Base-by-base conservation (phyloP, 2,113 vertebrate species). In the Uria lomvia region DNA sequence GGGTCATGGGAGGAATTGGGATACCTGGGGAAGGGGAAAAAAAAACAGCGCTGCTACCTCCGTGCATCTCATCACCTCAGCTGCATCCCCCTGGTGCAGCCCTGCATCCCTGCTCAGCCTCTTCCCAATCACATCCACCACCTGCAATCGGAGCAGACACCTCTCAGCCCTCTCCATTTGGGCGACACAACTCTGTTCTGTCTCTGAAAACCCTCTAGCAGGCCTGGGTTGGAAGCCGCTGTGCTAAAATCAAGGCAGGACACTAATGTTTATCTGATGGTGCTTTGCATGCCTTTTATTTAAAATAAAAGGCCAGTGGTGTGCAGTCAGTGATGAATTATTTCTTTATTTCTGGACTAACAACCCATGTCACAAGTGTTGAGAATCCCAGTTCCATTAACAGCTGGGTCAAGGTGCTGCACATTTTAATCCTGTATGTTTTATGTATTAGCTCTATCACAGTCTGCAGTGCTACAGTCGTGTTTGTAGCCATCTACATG, bases 291-390 rank as follows among this genome's bases (percentile, higher is more conserved):
- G 40, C 4, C 15, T 67, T 95, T 89, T 52, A 89, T 78, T 94
- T 89, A 78, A 92, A 86, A 81, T 32, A 67, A 77, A 82, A 81
- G 38, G 22, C 18, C 40, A 68, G 43, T 43, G 43, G 43, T 65
- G 23, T 78, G 47, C 43, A 85, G 65, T 75, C 77, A 87, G 66
- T 82, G 77, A 68, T 43, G 9, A 94, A 94, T 91, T 91, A 72
- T 92, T 95, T 94, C 82, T 53, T 89, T 81, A 30, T 60, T 70
- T 94, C 83, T 91, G 70, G 43, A 79, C 45, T 89, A 78, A 58
- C 2, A 13, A 58, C 24, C 27, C 0, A 0, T 87, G 76, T 71
- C 83, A 90, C 43, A 72, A 72, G 7, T 53, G 34, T 19, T 78
- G 86, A 76, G 56, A 81, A 78, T 81, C 24, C 42, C 42, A 55